phyloP scores from a whole-genome alignment of 2,113 vertebrate genomes.

The Hippopotamus amphibius region DNA sequence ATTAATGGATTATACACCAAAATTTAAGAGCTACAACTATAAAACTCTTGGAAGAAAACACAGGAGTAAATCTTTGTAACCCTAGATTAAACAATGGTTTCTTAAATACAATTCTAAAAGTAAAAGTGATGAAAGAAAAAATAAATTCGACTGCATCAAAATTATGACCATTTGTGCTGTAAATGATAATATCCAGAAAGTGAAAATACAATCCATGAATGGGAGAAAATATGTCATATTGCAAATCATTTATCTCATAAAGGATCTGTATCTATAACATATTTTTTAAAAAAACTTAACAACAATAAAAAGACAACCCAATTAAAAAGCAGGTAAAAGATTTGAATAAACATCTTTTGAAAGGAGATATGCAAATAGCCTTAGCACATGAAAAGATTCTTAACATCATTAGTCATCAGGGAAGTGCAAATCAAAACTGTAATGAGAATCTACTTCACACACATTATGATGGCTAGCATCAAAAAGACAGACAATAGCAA shows the following conservation, averaged over 20 bases:
- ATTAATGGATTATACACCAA: not conserved
- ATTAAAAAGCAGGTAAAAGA: not conserved
- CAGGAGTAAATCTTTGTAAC: not conserved
- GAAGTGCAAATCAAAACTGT: not conserved
- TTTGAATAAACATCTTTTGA: not conserved
- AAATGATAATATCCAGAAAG: not conserved
- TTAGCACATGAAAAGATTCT: not conserved
- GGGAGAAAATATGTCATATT: not conserved
- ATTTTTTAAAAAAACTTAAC: not conserved
- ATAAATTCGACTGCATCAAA: not conserved
- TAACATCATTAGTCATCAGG: not conserved
- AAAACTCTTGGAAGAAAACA: constrained; percentile 19
- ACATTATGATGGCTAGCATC: not conserved
- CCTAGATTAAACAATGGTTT: not conserved
- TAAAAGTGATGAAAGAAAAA: not conserved
- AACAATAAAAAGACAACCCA: not conserved
- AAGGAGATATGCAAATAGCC: not conserved
- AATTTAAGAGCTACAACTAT: not conserved
- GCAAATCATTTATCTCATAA: not conserved
- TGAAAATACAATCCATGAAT: not conserved
- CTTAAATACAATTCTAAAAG: not conserved
- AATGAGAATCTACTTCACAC: not conserved
- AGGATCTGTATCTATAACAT: not conserved
- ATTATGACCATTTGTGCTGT: not conserved
- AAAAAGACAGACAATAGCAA: not conserved